Conservation (phyloP, 2,113 vertebrate species). For the Dryoscopus gambensis region DNA sequence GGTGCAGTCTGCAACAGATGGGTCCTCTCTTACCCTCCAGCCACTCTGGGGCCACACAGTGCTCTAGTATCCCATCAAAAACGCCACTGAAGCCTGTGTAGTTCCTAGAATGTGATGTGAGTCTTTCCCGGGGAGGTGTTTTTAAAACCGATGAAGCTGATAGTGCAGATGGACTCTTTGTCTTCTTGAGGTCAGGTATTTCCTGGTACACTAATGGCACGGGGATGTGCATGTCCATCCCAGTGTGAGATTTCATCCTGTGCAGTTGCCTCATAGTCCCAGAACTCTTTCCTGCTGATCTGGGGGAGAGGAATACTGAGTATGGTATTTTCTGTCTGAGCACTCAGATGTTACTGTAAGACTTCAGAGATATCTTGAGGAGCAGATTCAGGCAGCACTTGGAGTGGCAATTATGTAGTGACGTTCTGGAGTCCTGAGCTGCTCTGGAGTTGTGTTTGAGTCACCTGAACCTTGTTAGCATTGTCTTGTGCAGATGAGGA, state of each 20-base stretch:
- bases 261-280: not conserved
- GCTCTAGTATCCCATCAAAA: not conserved
- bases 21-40: not conserved
- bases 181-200: not conserved
- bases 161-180: not conserved
- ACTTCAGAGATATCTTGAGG: not conserved
- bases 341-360: not conserved
- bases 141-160: not conserved
- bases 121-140: not conserved
- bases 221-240: not conserved
- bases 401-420: not conserved
- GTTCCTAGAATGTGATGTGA: not conserved
- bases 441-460: not conserved
- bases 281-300: not conserved
- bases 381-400: not conserved
- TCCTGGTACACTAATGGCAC: not conserved
- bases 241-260: not conserved
- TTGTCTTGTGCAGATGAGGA: not conserved
- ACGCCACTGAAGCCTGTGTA: not conserved
- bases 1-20: not conserved
- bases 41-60: not conserved
- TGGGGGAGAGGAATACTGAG: not conserved
- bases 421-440: not conserved
- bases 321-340: not conserved
- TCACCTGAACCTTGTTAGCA: not conserved